Conservation (phyloP, 2,797 vertebrate genomes). For the Mormyrus hasselquistii region DNA sequence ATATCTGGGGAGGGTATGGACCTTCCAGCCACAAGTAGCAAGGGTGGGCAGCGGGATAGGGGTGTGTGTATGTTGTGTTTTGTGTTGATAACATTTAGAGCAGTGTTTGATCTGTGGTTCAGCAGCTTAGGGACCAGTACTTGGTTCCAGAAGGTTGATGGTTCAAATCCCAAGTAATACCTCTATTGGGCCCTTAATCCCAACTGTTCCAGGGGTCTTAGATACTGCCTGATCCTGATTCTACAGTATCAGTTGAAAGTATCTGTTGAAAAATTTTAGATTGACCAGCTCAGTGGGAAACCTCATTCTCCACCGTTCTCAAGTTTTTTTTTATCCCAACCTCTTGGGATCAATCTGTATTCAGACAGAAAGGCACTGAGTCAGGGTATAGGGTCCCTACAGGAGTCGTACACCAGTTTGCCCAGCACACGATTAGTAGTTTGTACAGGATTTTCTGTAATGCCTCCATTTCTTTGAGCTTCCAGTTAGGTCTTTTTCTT, state of each 20-base stretch:
- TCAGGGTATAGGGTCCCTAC: background rate
- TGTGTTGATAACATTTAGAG: slow-evolving; percentile 23
- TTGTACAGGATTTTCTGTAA: background rate
- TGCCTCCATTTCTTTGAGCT: background rate
- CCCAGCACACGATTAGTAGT: background rate
- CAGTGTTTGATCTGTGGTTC: background rate
- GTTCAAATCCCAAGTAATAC: background rate
- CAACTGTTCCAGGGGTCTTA: background rate
- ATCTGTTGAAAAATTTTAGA: background rate
- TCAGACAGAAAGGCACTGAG: background rate
- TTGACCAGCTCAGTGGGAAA: background rate
- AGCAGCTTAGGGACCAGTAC: background rate
- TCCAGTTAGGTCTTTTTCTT: background rate
- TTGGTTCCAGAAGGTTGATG: background rate
- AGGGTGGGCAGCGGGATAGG: background rate
- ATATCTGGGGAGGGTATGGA: background rate
- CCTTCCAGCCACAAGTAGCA: background rate
- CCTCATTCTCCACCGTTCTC: background rate
- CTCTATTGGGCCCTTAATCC: background rate
- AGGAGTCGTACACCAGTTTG: background rate
- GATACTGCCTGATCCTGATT: background rate
- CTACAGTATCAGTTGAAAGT: background rate
- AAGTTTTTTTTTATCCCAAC: background rate
- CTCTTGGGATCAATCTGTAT: background rate
- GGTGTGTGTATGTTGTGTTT: slow-evolving; percentile 12